These are phyloP conservation scores for Borostomias antarcticus DNA, from an alignment of 2,797 vertebrate species.

Conservation along the genomic window DNA sequence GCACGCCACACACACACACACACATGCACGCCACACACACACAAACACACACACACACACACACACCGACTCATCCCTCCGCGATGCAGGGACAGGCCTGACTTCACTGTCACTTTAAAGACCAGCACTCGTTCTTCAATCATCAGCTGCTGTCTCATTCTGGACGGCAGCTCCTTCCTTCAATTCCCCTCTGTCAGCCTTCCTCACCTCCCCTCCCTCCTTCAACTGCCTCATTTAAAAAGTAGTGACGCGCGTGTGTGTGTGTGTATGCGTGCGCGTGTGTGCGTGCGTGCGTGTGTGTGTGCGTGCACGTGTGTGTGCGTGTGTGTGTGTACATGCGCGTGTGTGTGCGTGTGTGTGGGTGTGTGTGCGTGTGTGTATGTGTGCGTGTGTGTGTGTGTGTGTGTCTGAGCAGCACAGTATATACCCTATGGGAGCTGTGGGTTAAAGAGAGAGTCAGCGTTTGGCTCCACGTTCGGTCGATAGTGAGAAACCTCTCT, in stretches of 20 bases:
- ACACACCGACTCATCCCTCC: no score
- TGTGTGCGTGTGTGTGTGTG: neutral
- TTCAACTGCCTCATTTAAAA: neutral
- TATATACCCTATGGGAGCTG: no score
- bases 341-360: neutral
- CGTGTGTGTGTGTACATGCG: neutral
- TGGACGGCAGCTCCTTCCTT: neutral
- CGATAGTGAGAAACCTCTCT: neutral
- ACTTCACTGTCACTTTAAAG: neutral
- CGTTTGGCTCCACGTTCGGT: neutral
- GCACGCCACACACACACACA: no score
- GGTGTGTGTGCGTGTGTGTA: neutral
- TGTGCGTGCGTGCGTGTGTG: no score
- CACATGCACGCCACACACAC: no score
- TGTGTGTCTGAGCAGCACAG: slow-evolving; percentile 13
- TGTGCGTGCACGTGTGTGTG: neutral
- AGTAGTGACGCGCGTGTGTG: no score
- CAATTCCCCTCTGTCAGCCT: slow-evolving; percentile 19
- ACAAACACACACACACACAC: no score
- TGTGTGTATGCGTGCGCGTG: neutral
- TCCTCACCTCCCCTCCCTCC: slow-evolving; percentile 21
- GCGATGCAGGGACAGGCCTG: neutral
- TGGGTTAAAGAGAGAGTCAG: neutral
- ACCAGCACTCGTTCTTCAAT: neutral
- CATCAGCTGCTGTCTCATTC: neutral